Conservation (phyloP, 2,888 invertebrate species). For the Dynastes grantii region DNA sequence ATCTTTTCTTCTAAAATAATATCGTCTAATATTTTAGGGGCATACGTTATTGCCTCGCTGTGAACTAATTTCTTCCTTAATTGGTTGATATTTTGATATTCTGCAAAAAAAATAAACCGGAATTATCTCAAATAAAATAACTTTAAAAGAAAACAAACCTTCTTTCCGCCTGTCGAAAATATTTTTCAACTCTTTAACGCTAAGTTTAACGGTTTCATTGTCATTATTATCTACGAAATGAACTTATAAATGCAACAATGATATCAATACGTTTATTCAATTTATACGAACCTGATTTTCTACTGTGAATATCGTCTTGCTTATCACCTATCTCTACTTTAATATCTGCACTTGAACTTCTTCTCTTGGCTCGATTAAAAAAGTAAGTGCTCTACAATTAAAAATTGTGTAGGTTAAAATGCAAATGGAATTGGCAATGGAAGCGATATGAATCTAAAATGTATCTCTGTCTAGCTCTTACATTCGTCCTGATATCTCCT, state of each 20-base stretch:
- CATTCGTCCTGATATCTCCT: neutral
- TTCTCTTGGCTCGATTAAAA: neutral
- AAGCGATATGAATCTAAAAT: neutral
- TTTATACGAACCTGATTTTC: constrained; percentile 9
- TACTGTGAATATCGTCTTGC: neutral
- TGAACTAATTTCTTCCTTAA: constrained; percentile 21
- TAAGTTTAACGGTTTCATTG: neutral
- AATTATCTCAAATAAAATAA: neutral
- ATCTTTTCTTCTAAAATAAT: neutral
- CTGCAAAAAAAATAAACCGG: neutral
- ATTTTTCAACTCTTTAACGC: neutral
- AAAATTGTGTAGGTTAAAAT: neutral
- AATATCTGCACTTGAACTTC: constrained; percentile 12
- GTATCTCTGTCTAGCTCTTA: neutral
- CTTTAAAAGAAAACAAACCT: neutral
- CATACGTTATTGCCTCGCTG: constrained; percentile 18
- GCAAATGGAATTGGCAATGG: neutral
- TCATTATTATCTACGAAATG: neutral
- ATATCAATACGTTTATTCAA: neutral
- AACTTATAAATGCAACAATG: neutral
- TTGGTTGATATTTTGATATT: constrained; percentile 17
- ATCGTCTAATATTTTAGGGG: constrained; percentile 35
- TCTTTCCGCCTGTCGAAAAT: constrained; percentile 7
- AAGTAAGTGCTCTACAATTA: neutral
- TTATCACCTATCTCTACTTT: neutral